A percentile compares a stretch with the other conserved stretches of the same genome.
Conservation (phyloP, 2,888 invertebrate species). For the Polymixis lichenea region DNA sequence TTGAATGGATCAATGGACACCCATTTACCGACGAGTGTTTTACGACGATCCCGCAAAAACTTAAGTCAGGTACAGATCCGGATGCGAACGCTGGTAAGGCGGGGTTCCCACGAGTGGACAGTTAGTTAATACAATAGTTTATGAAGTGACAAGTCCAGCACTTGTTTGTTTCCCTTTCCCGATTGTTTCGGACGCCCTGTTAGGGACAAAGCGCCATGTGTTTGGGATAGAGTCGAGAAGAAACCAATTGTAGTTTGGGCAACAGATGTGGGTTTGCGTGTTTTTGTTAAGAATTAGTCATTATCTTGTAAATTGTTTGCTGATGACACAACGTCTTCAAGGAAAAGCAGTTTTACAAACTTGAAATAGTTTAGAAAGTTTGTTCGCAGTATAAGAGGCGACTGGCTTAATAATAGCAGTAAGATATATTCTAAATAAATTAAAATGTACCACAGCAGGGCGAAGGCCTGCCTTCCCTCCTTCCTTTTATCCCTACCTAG, state of each 20-base stretch:
- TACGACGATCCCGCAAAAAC: constrained; percentile 82
- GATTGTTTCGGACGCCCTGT: constrained; percentile 72
- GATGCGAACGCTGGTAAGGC: constrained; percentile 83
- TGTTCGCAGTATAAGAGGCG: background rate
- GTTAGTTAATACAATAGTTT: constrained; percentile 79
- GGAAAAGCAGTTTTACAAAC: background rate
- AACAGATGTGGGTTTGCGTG: constrained; percentile 78
- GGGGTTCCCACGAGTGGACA: constrained; percentile 85
- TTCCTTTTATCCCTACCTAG: background rate
- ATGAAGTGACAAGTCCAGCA: constrained; percentile 84
- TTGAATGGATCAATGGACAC: constrained; percentile 75
- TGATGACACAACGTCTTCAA: constrained; percentile 15
- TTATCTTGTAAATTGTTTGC: constrained; percentile 48
- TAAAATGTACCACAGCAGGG: background rate
- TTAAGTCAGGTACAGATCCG: constrained; percentile 83
- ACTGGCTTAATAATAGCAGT: background rate
- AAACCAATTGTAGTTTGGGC: constrained; percentile 72
- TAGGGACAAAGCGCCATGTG: constrained; percentile 86
- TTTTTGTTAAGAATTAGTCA: constrained; percentile 62
- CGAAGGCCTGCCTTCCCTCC: background rate
- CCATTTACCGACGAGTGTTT: constrained; percentile 86
- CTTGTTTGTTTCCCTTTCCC: constrained; percentile 78
- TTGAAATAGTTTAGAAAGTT: constrained; percentile 3
- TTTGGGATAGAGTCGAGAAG: constrained; percentile 65
- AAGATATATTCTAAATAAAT: background rate